Base-by-base conservation (phyloP, 92 coral and sea anemone species). In the Epizoanthus scotinus region DNA sequence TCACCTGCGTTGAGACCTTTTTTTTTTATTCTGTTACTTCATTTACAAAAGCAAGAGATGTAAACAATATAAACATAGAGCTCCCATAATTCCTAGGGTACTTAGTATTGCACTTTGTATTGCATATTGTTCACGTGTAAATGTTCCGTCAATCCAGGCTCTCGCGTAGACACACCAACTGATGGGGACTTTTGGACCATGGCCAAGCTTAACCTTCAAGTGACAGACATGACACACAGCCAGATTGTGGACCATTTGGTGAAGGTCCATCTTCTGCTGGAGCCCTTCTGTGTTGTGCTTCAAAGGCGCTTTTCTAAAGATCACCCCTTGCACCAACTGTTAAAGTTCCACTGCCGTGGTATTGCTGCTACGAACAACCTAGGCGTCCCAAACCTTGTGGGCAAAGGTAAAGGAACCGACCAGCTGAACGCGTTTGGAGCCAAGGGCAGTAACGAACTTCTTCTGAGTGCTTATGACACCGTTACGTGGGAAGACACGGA, bases 161-260 rank as follows among this genome's bases (percentile, higher is more conserved):
- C 93, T 12, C 78, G 62, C 0, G 87, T 89, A 12, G 65, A 54
- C 50, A 78, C 90, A 20, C 93, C 90, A 0, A 22, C 50, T 12
- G 93, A 89, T 38, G 88, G 93, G 29, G 67, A 71, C 10, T 17
- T 0, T 8, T 89, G 93, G 93, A 67, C 67, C n/a, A 63, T 86
- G 10, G 93, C 93, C 54, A 89, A 89, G 53, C 79, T 77, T 19
- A 84, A 89, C 49, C 77, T 86, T 5, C 90, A 89, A 77, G 49
- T 74, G 3, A 81, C 93, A 10, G 93, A 89, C 81, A 57, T 86
- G 52, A 80, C 73, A 5, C 78, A 89, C 83, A 63, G 73, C 26
- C 82, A 86, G 79, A 73, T 89, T 8, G 83, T 86, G 58, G 93
- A 89, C 56, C 93, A 89, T 78, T 70, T 89, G 31, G 38, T 88